Evolutionary conservation across 2,888 invertebrate species (phyloP).

Genomic region (Ophion obscuratus): DNA sequence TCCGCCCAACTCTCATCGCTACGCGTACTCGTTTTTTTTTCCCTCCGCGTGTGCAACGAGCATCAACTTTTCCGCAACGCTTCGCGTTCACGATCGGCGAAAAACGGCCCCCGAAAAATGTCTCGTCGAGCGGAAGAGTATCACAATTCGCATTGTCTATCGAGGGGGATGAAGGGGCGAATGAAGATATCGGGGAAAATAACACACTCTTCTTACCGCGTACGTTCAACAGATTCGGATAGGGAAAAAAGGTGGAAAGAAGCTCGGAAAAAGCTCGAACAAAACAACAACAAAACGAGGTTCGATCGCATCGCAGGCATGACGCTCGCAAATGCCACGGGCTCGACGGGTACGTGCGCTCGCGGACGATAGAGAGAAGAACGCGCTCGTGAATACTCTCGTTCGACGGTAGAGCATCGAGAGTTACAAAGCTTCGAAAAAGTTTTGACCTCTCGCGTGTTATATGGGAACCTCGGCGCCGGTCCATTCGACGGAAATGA

Average conservation of each 20-base stretch:
- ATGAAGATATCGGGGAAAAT: too few relatives aligned
- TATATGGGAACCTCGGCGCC: constrained; percentile 13
- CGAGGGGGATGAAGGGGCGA: too few relatives aligned
- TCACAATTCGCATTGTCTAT: too few relatives aligned
- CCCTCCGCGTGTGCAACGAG: constrained; percentile 24
- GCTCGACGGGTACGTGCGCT: too few relatives aligned
- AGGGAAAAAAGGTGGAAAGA: too few relatives aligned
- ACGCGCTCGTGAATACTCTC: constrained; percentile 12
- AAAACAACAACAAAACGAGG: too few relatives aligned
- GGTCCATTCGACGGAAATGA: constrained; percentile 62
- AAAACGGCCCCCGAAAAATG: too few relatives aligned
- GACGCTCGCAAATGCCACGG: neutral
- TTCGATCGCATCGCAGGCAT: too few relatives aligned
- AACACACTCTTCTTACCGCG: too few relatives aligned
- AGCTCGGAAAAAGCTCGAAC: too few relatives aligned
- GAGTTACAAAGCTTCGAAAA: constrained; percentile 45
- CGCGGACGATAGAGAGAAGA: neutral
- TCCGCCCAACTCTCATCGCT: neutral
- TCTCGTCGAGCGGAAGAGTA: too few relatives aligned
- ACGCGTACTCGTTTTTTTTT: neutral
- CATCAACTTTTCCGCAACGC: constrained; percentile 54
- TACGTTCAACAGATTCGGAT: too few relatives aligned
- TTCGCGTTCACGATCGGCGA: neutral
- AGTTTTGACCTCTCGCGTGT: constrained; percentile 36
- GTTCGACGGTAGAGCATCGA: constrained; percentile 1